phyloP scores from a whole-genome alignment of 2,797 vertebrate genomes.

The Poecilia wingei region DNA sequence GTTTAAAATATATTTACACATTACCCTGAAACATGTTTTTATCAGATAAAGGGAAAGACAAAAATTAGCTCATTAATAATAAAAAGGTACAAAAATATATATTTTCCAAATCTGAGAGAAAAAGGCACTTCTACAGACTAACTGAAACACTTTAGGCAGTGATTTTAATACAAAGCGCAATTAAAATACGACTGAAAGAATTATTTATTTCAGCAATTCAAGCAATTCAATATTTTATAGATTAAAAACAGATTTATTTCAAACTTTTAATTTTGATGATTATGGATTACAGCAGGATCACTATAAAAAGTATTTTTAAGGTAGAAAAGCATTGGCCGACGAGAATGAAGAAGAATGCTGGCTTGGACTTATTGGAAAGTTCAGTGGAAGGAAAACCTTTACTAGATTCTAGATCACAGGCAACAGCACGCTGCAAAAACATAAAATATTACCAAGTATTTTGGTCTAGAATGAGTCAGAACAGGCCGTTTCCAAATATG shows the following conservation, averaged over 20 bases:
- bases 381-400: not conserved
- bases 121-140: conserved; percentile 69
- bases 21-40: conserved; percentile 42
- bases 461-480: not conserved
- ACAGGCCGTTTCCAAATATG: not conserved
- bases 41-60: conserved; percentile 45
- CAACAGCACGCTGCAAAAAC: not conserved
- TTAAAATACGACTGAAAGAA: not conserved
- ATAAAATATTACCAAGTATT: no score
- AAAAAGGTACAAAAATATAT: conserved; percentile 65
- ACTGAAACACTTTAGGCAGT: conserved; percentile 48
- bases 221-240: not conserved
- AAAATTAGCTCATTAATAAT: conserved; percentile 60
- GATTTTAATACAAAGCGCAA: conserved; percentile 55
- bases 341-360: not conserved
- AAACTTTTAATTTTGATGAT: not conserved
- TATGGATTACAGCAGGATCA: not conserved
- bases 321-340: not conserved
- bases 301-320: not conserved
- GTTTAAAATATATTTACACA: conserved; percentile 29
- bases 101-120: conserved; percentile 42
- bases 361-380: not conserved
- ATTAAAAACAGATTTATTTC: not conserved
- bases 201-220: not conserved
- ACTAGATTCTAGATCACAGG: not conserved